Evolutionary conservation across 2,113 vertebrate species (phyloP).

Genomic region (Pluvialis apricaria): DNA sequence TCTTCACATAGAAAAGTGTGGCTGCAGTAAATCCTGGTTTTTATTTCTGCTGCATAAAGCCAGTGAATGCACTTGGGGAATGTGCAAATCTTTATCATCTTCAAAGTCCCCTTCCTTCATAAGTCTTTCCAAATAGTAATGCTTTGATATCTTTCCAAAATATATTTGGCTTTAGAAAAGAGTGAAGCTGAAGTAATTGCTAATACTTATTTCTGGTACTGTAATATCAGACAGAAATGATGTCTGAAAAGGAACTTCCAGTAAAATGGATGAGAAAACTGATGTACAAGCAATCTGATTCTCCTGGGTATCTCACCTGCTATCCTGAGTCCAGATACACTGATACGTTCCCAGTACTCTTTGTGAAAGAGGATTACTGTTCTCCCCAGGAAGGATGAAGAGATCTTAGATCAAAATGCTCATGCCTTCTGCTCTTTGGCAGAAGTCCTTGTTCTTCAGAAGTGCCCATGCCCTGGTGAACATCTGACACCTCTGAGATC

Average conservation of each 20-base stretch:
- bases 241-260: not conserved
- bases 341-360: not conserved
- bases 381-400: not conserved
- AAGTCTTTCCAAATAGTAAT: not conserved
- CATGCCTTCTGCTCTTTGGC: not conserved
- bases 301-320: not conserved
- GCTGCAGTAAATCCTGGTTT: not conserved
- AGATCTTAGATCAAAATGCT: not conserved
- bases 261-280: not conserved
- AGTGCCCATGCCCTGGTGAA: not conserved
- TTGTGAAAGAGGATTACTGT: not conserved
- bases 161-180: slow-evolving; percentile 3
- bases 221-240: not conserved
- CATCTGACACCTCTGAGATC: not conserved
- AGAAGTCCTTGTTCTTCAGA: not conserved
- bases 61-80: not conserved
- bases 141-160: slow-evolving; percentile 43
- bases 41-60: not conserved
- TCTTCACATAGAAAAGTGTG: not conserved
- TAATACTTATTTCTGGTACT: not conserved
- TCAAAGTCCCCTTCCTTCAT: not conserved
- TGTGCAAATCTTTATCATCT: not conserved
- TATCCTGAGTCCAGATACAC: not conserved
- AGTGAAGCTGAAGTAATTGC: slow-evolving; percentile 11
- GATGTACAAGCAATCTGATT: not conserved